Conservation (phyloP, 2,888 invertebrate genomes). For the Drosophila recens region DNA sequence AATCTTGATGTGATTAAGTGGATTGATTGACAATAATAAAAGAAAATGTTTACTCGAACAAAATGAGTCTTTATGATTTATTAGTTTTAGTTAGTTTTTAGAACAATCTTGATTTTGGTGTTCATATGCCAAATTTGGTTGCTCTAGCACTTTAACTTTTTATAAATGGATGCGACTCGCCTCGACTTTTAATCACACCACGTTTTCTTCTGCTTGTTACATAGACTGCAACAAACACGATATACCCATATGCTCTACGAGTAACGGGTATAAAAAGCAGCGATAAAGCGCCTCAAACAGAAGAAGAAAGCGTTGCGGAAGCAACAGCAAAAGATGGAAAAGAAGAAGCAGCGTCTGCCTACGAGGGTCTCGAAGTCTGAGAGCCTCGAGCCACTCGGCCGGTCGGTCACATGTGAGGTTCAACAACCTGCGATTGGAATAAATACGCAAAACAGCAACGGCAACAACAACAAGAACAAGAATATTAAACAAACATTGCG, state of each 20-base stretch:
- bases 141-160: no score
- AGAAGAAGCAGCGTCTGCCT: constrained; percentile 37
- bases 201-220: not conserved
- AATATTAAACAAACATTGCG: constrained; percentile 43
- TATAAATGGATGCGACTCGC: no score
- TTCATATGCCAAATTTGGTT: no score
- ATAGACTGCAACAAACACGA: not conserved
- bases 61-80: no score
- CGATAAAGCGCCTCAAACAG: constrained; percentile 37
- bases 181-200: no score
- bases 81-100: no score
- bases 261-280: constrained; percentile 15
- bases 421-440: constrained; percentile 72
- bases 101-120: no score
- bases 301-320: constrained; percentile 61
- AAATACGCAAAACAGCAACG: constrained; percentile 35
- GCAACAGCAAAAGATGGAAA: constrained; percentile 44
- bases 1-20: no score
- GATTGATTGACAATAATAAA: no score
- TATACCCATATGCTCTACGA: not conserved
- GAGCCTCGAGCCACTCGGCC: constrained; percentile 73
- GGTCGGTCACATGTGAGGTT: constrained; percentile 73
- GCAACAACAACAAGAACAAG: constrained; percentile 20
- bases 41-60: no score
- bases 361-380: constrained; percentile 54